Evolutionary conservation across 2,113 vertebrate genomes (phyloP), one percentile per base, ranked within the genome.

Genomic region (Rhadina sibilatrix): DNA sequence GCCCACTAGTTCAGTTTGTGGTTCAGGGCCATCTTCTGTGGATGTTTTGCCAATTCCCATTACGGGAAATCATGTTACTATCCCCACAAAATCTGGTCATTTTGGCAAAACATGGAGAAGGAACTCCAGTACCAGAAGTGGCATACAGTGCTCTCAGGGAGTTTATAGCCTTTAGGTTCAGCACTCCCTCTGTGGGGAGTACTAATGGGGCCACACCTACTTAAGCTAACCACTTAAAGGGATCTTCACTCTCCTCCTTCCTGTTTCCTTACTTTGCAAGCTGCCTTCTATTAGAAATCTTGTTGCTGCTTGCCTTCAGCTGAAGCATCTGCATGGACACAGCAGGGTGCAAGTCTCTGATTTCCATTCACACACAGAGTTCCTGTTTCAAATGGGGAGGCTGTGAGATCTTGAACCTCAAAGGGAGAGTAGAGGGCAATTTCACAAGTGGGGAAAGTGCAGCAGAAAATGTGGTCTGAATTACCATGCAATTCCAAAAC

Each of bases 381-480:
- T 96, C 72, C 76, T 92, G 60, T 81, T 92, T 68, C 60, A 78
- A 81, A 66, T 61, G 44, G 47, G n/a, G 50, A 31, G 15, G 17
- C 16, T 90, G 75, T 64, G 90, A 86, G 68, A 86, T 89, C 83
- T 71, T 40, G 64, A 79, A 89, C 56, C 83, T 95, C 69, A 86
- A 74, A 81, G 64, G 56, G 30, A 83, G 38, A 83, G 60, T 4
- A 77, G 47, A 83, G 31, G 63, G 71, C 71, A 94, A 44, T 69
- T 93, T 91, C 59, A 77, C 50, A 64, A 86, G 31, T 71, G 30
- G 44, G 31, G 50, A 89, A 90, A 94, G 72, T 38, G 76, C 72
- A 93, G 60, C 60, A 83, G 47, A 70, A 95, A 95, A 94, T 89
- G 44, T 92, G 95, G 42, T 86, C 68, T 93, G 71, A 92, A 94